These are phyloP conservation scores for Mesocentrotus franciscanus DNA, from an alignment of 53 echinoderm and acorn worm genomes.

Conservation along the genomic window DNA sequence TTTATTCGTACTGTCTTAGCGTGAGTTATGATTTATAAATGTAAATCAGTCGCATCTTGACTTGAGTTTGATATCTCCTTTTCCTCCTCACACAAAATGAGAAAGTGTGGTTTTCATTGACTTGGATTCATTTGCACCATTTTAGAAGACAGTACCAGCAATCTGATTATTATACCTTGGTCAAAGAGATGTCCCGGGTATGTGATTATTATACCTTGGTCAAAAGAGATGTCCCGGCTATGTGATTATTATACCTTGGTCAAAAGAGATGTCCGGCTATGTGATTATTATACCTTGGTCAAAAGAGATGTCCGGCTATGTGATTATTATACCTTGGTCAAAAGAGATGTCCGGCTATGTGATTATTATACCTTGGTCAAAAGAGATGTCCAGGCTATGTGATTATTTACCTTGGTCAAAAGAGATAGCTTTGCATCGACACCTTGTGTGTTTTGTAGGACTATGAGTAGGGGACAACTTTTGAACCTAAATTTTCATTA, in stretches of 20 bases:
- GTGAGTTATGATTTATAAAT: too few species aligned
- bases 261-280: background rate
- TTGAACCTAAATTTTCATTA: background rate
- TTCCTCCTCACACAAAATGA: too few species aligned
- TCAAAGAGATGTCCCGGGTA: too few species aligned
- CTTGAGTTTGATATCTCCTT: too few species aligned
- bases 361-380: background rate
- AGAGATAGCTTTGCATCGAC: background rate
- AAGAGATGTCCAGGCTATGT: too few species aligned
- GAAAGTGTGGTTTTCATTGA: too few species aligned
- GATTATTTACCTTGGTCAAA: background rate
- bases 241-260: background rate
- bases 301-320: too few species aligned
- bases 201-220: background rate
- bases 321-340: background rate
- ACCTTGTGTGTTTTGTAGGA: background rate
- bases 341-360: too few species aligned
- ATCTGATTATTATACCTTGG: background rate
- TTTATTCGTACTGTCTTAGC: too few species aligned
- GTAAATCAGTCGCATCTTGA: too few species aligned
- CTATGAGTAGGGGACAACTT: background rate
- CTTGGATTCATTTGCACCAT: too few species aligned
- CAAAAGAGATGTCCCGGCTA: background rate
- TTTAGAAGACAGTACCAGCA: too few species aligned
- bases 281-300: background rate